A percentile compares a stretch with the other conserved stretches of the same genome.
Conservation (phyloP, 2,113 vertebrate genomes). For the Albula goreensis region DNA sequence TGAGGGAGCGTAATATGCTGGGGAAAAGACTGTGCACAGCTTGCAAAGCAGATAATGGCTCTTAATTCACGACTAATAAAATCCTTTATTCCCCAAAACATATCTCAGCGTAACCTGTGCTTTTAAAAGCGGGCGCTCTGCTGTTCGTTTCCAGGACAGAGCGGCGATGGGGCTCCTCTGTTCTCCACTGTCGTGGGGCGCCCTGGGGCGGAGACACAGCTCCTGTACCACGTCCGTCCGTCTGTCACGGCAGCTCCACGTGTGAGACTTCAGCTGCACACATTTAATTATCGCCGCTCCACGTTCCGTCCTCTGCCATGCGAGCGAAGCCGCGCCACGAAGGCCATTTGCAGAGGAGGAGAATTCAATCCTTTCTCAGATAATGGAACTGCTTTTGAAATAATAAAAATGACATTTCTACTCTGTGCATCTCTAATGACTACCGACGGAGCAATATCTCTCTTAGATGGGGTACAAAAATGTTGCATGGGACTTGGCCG, state of each 20-base stretch:
- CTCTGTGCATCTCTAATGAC: conserved; percentile 36
- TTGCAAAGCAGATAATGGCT: not conserved
- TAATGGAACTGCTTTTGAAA: conserved; percentile 40
- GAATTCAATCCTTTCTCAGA: conserved; percentile 47
- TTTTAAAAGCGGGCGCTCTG: not conserved
- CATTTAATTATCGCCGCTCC: conserved; percentile 40
- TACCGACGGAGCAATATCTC: conserved; percentile 19
- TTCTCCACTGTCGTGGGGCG: not conserved
- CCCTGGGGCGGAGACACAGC: not conserved
- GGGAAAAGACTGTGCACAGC: not conserved
- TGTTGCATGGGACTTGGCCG: not conserved
- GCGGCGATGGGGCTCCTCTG: not conserved
- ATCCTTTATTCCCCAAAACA: not conserved
- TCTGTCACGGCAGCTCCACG: not conserved
- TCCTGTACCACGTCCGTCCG: not conserved
- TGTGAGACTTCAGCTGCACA: conserved; percentile 42
- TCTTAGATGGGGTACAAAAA: not conserved
- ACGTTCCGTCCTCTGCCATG: conserved; percentile 36
- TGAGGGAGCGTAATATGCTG: not conserved
- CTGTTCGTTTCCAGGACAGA: not conserved
- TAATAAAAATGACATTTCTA: conserved; percentile 45
- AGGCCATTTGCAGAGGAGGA: conserved; percentile 31
- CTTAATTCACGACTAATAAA: not conserved
- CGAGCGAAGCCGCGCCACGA: conserved; percentile 30
- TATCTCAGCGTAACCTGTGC: not conserved